A percentile compares a stretch with the other conserved stretches of the same genome.
These are phyloP conservation scores for Proteles cristata DNA, from an alignment of 2,113 vertebrate species.

Conservation along the genomic window DNA sequence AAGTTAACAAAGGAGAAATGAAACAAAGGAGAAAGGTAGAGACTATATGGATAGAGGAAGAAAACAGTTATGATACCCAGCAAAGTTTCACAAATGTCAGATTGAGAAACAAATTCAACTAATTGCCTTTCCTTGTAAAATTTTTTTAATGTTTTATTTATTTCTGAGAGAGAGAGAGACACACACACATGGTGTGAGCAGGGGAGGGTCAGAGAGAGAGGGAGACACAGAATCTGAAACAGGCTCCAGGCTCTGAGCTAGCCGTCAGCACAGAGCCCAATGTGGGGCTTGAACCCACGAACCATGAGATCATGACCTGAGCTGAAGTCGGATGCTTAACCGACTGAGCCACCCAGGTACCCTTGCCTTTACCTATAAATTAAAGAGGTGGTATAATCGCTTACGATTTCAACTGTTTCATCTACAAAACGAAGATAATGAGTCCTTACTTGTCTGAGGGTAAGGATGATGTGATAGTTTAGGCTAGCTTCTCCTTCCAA, in stretches of 20 bases:
- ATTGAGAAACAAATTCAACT: background rate
- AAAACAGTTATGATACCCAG: background rate
- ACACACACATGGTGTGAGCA: too few relatives aligned
- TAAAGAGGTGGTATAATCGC: background rate
- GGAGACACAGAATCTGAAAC: too few relatives aligned
- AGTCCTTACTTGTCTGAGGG: background rate
- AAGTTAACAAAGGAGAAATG: slow-evolving; percentile 10
- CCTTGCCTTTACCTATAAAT: background rate
- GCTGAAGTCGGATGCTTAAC: too few relatives aligned
- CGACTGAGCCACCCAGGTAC: too few relatives aligned
- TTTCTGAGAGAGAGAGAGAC: too few relatives aligned
- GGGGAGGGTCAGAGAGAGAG: too few relatives aligned
- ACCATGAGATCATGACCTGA: too few relatives aligned
- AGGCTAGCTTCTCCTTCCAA: background rate
- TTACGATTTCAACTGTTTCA: background rate
- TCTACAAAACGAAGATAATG: background rate
- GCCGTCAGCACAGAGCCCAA: too few relatives aligned
- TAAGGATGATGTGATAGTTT: rapidly evolving
- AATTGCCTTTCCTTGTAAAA: background rate
- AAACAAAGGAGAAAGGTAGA: background rate
- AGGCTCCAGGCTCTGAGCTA: too few relatives aligned
- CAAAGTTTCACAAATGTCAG: background rate
- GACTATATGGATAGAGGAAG: background rate
- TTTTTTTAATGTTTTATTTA: too few relatives aligned
- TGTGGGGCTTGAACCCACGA: too few relatives aligned